Evolutionary conservation across 2,888 invertebrate genomes (phyloP), one percentile per base, ranked within the genome.

Genomic region (Amblyjoppa proteus): DNA sequence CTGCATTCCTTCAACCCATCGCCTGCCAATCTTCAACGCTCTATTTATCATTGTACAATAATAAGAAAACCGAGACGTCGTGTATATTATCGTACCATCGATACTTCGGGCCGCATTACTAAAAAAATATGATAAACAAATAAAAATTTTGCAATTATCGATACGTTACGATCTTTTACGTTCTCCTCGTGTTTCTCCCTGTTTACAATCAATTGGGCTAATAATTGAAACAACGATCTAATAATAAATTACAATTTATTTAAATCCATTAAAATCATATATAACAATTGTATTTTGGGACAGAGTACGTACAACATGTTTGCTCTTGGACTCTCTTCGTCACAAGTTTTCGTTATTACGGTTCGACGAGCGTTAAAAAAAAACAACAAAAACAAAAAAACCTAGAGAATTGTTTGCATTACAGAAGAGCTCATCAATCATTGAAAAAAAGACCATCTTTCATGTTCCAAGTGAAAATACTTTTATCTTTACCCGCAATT

Each of bases 191-290:
- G 58, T 11, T 13, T 28, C 45, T 28, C 25, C 28, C 58, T 28
- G 13, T 58, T 25, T 11, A 28, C 58, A 58, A 58, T 11, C 28
- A 1, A 25, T 34, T 20, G 56, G 45, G 38, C 56, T 73, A 64
- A 70, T 68, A 69, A 76, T 84, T 81, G 34, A 88, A 87, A 82
- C 88, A 87, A 77, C 61, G 76, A 85, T 85, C 79, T 90, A 88
- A 90, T 92, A 93, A 94, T 93, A 94, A 94, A 93, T 94, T 93
- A 93, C 90, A 91, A 91, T 94, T 93, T 93, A 92, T 92, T 93
- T 90, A 87, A 88, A 88, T 90, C 88, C 80, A 89, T 92, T 91
- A 90, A 91, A 93, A 92, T 89, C 88, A 92, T 92, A 90, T 91
- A 84, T 90, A 92, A 93, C 92, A 93, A 92, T 92, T 91, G 88